Conservation (phyloP, 2,888 invertebrate genomes). For the Mythimna vitellina region DNA sequence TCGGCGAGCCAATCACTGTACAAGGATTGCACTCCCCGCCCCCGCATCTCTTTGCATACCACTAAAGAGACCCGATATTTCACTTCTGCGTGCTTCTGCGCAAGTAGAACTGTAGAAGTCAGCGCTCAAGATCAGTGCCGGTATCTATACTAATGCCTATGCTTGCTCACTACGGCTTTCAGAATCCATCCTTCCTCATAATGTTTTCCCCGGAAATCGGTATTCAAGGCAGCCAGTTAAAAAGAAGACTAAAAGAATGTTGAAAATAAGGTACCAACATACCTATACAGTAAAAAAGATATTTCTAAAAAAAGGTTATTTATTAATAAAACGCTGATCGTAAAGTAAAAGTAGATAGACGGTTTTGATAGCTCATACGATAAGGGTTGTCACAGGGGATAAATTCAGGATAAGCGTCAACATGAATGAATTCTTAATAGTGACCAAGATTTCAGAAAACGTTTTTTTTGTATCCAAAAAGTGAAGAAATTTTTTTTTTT, state of each 20-base stretch:
- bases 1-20: no score
- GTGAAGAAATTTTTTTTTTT: not conserved
- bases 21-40: no score
- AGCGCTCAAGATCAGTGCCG: no score
- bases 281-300: not conserved
- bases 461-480: not conserved
- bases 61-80: no score
- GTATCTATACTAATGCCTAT: not conserved
- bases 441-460: not conserved
- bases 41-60: no score
- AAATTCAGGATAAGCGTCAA: slow-evolving; percentile 18
- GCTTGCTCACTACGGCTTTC: not conserved
- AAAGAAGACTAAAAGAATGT: not conserved
- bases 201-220: not conserved
- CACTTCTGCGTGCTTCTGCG: no score
- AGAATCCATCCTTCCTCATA: no score
- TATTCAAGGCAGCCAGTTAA: not conserved
- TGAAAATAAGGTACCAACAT: not conserved
- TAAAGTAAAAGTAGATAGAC: slow-evolving; percentile 1
- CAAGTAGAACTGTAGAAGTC: no score
- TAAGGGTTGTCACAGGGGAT: slow-evolving; percentile 20
- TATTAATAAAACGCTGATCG: slow-evolving; percentile 19
- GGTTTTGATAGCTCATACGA: slow-evolving; percentile 36
- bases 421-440: not conserved
- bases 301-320: slow-evolving; percentile 3